Evolutionary conservation across 2,888 invertebrate species (phyloP).

Genomic region (Campoplex nolae): DNA sequence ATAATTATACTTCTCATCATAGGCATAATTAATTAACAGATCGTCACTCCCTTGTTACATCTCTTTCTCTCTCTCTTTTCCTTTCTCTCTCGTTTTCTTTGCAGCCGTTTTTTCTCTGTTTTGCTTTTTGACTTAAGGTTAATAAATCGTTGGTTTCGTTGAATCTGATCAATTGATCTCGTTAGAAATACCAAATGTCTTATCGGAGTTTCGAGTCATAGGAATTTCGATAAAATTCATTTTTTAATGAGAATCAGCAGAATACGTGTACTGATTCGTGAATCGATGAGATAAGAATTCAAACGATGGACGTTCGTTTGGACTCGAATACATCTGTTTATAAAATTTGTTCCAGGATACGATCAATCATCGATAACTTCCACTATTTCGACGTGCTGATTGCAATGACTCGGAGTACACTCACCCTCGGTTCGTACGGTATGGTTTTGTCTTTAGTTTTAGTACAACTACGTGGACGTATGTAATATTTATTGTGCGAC

Average conservation of each 20-base stretch:
- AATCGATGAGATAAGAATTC: no score
- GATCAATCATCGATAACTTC: constrained; percentile 43
- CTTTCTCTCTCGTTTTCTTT: neutral
- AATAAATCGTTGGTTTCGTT: constrained; percentile 10
- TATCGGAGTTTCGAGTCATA: no score
- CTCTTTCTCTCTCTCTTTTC: neutral
- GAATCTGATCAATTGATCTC: constrained; percentile 19
- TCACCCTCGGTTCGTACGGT: neutral
- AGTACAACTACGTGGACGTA: neutral
- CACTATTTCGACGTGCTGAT: constrained; percentile 2
- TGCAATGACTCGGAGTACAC: neutral
- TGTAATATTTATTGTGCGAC: neutral
- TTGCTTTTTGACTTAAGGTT: neutral
- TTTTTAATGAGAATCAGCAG: neutral
- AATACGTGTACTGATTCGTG: no score
- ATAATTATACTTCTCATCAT: neutral
- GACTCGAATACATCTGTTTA: neutral
- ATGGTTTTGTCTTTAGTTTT: neutral
- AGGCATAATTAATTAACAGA: constrained; percentile 58
- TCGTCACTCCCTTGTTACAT: constrained; percentile 36
- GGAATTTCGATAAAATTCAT: no score
- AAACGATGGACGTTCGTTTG: no score
- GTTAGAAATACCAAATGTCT: constrained; percentile 4
- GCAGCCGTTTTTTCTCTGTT: no score
- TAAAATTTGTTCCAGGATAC: constrained; percentile 14